Percentiles rank a stretch among this genome's conserved stretches.
Conservation (phyloP, 2,797 vertebrate species). For the Microhierax caerulescens region DNA sequence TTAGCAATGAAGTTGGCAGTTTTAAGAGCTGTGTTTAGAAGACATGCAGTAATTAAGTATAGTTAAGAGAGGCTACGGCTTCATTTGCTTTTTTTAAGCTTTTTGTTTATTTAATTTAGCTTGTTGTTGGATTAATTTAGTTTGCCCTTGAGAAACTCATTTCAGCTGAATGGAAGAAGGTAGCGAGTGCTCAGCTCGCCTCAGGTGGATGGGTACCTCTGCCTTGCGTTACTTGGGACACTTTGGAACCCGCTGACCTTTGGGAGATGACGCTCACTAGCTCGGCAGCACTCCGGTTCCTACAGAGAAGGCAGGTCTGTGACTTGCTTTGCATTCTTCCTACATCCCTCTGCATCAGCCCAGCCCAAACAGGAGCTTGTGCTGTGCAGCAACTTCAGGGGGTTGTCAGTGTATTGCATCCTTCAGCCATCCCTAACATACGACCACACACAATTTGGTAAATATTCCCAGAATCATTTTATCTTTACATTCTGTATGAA, state of each 20-base stretch:
- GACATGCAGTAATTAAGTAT: background rate
- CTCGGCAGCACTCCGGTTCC: background rate
- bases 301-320: background rate
- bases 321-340: background rate
- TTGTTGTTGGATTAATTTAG: background rate
- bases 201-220: background rate
- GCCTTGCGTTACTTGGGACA: background rate
- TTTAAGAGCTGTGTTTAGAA: background rate
- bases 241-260: accelerated
- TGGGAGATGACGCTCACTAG: background rate
- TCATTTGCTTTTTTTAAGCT: background rate
- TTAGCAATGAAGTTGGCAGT: background rate
- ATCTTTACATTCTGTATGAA: background rate
- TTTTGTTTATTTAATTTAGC: background rate
- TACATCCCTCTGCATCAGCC: background rate
- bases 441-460: accelerated
- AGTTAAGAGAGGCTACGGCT: background rate
- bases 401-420: accelerated
- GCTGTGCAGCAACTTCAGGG: no score
- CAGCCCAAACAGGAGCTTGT: background rate
- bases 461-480: background rate
- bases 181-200: background rate
- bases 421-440: background rate
- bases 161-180: background rate
- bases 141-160: background rate